A percentile compares a stretch with the other conserved stretches of the same genome.
Evolutionary conservation across 1,140 invertebrate species (phyloP).

Genomic region (Caenorhabditis remanei): DNA sequence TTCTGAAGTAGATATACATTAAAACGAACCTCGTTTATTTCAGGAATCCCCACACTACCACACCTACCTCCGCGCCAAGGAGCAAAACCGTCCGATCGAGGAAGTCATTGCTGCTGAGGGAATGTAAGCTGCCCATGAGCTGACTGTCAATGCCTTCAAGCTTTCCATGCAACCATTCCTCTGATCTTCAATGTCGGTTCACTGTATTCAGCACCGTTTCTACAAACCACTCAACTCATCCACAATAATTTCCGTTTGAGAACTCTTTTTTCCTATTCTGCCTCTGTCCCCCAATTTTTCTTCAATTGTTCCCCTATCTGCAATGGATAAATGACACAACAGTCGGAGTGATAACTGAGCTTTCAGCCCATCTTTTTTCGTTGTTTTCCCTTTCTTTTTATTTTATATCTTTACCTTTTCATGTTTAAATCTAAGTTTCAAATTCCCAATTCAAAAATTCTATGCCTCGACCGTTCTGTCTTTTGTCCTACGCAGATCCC

Average conservation of each 20-base stretch:
- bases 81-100: slow-evolving; percentile 56
- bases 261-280: background rate
- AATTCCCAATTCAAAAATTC: background rate
- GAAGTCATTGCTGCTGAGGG: slow-evolving; percentile 48
- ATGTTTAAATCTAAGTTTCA: slow-evolving; percentile 23
- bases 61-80: slow-evolving; percentile 57
- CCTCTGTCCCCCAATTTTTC: background rate
- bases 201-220: background rate
- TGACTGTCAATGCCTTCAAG: slow-evolving; percentile 42
- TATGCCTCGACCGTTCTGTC: slow-evolving; percentile 26
- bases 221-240: background rate
- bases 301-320: background rate
- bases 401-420: slow-evolving; percentile 32
- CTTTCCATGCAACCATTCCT: slow-evolving; percentile 54
- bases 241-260: background rate
- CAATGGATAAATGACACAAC: slow-evolving; percentile 39
- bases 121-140: background rate
- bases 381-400: background rate
- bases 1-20: too few species aligned
- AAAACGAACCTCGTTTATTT: background rate
- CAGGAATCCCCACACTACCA: slow-evolving; percentile 65
- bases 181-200: slow-evolving; percentile 40
- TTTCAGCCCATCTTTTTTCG: background rate
- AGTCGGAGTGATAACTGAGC: background rate
- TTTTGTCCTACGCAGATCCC: slow-evolving; percentile 35